Conservation (phyloP, 2,888 invertebrate species). For the Drosophila heteroneura region DNA sequence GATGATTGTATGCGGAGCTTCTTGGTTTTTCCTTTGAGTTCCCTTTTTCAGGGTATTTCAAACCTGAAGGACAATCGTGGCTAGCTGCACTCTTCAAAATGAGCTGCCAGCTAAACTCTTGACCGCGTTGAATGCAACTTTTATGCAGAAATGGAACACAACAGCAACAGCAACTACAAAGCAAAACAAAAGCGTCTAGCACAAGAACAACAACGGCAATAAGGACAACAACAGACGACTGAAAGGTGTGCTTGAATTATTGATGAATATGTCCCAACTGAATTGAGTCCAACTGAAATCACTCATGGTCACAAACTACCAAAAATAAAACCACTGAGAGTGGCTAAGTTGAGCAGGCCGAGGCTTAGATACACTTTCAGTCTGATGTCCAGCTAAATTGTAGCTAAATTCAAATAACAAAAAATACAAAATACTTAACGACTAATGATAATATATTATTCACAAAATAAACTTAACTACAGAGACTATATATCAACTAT, state of each 20-base stretch:
- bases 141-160: conserved; percentile 48
- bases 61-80: conserved; percentile 26
- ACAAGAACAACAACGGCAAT: conserved; percentile 24
- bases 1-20: conserved; percentile 47
- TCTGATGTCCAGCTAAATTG: neutral
- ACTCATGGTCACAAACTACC: conserved; percentile 59
- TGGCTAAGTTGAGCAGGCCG: neutral
- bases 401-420: neutral
- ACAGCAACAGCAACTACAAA: conserved; percentile 13
- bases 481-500: too few relatives aligned
- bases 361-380: neutral
- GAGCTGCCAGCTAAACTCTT: conserved; percentile 28
- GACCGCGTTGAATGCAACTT: conserved; percentile 60
- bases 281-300: conserved; percentile 73
- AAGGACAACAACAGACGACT: conserved; percentile 17
- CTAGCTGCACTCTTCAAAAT: conserved; percentile 27
- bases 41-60: conserved; percentile 5
- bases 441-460: too few relatives aligned
- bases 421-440: too few relatives aligned
- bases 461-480: too few relatives aligned
- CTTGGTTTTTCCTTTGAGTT: conserved; percentile 11
- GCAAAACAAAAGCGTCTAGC: neutral
- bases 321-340: conserved; percentile 1
- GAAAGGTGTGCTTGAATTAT: conserved; percentile 73
- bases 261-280: conserved; percentile 76